Conservation (phyloP, 2,888 invertebrate species). For the Lampropteryx suffumata region DNA sequence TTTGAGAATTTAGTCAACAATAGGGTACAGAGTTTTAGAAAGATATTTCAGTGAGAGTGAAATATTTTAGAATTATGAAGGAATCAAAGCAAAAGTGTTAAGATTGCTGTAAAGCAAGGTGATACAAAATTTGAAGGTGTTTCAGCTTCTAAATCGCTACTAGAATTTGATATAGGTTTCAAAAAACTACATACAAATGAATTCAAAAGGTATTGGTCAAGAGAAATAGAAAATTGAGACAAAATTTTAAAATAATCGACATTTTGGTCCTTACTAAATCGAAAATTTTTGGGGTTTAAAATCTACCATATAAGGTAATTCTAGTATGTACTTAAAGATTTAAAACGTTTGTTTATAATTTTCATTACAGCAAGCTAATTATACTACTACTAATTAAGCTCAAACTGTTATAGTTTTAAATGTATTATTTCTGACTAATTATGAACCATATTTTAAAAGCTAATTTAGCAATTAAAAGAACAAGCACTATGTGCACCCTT, state of each 20-base stretch:
- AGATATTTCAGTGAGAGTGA: constrained; percentile 41
- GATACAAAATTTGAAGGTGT: constrained; percentile 57
- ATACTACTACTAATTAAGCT: constrained; percentile 44
- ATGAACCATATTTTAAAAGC: constrained; percentile 18
- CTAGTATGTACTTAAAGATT: constrained; percentile 37
- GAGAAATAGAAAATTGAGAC: constrained; percentile 51
- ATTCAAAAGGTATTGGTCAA: constrained; percentile 65
- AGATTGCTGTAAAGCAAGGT: constrained; percentile 59
- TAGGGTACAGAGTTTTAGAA: constrained; percentile 40
- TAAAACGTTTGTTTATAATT: constrained; percentile 42
- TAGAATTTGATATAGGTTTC: constrained; percentile 60
- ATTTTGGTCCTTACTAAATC: constrained; percentile 66
- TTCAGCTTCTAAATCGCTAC: constrained; percentile 56
- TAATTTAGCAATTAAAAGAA: constrained; percentile 5
- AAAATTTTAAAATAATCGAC: constrained; percentile 47
- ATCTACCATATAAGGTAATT: constrained; percentile 43
- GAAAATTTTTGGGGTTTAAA: constrained; percentile 47
- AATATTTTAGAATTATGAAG: constrained; percentile 48
- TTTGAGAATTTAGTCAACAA: constrained; percentile 49
- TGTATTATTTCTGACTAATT: constrained; percentile 26
- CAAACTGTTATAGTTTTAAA: constrained; percentile 39
- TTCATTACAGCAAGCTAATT: constrained; percentile 47
- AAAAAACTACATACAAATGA: constrained; percentile 62
- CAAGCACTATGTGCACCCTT: constrained; percentile 29
- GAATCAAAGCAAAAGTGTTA: constrained; percentile 60